Percentiles rank a stretch among this genome's conserved stretches.
phyloP scores from a whole-genome alignment of 1,140 invertebrate species.

The Tribolium castaneum region DNA sequence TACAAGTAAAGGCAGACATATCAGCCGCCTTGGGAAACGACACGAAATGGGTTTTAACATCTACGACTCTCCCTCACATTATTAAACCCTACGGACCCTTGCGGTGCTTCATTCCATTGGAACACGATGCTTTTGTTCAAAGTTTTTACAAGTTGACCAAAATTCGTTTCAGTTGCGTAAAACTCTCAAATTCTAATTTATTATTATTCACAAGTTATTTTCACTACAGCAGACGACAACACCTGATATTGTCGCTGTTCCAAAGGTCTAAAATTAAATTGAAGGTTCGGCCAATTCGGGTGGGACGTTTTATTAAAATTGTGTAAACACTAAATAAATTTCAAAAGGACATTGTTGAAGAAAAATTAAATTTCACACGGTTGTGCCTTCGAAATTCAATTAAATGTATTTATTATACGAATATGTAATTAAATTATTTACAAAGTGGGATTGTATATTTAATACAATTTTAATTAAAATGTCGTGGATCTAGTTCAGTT shows the following conservation, averaged over 20 bases:
- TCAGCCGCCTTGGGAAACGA: conserved; percentile 23
- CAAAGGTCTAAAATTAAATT: conserved; percentile 8
- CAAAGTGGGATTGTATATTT: neutral
- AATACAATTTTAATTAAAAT: neutral
- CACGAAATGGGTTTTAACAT: conserved; percentile 30
- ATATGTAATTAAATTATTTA: neutral
- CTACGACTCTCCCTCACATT: conserved; percentile 4
- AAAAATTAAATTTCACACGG: neutral
- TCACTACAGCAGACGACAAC: neutral
- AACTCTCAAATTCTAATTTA: neutral
- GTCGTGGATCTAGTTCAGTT: neutral
- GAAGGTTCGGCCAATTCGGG: neutral
- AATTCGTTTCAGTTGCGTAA: neutral
- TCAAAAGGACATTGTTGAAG: neutral
- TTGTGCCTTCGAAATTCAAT: neutral
- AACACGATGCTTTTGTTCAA: conserved; percentile 9
- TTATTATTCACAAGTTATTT: conserved; percentile 19
- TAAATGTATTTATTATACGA: neutral
- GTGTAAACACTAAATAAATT: neutral
- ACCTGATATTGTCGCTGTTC: conserved; percentile 12
- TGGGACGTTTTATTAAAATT: neutral
- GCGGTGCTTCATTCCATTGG: conserved; percentile 26
- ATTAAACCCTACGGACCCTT: conserved; percentile 26
- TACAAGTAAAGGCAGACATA: neutral
- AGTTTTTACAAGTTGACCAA: conserved; percentile 7